Conservation (phyloP, 2,888 invertebrate genomes). For the Pyrrhia umbra region DNA sequence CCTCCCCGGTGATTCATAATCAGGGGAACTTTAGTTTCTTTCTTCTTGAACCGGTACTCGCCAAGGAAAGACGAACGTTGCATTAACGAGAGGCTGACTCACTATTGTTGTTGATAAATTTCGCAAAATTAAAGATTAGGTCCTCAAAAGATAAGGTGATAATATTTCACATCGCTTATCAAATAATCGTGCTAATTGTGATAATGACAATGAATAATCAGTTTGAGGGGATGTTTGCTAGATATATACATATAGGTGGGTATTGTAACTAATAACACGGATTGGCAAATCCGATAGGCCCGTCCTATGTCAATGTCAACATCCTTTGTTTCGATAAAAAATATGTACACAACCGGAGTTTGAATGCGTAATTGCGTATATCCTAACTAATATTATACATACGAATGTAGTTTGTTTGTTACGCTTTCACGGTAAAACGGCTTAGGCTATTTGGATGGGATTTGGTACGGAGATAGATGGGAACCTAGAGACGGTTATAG, state of each 20-base stretch:
- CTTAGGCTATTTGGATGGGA: too few relatives aligned
- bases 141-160: slow-evolving; percentile 21
- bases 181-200: slow-evolving; percentile 44
- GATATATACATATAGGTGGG: not conserved
- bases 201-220: slow-evolving; percentile 20
- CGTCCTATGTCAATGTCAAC: not conserved
- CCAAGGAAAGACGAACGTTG: slow-evolving; percentile 36
- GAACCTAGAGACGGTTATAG: too few relatives aligned
- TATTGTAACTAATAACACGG: not conserved
- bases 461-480: too few relatives aligned
- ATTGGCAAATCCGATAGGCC: not conserved
- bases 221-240: not conserved
- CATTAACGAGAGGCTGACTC: slow-evolving; percentile 41
- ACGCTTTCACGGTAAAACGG: too few relatives aligned
- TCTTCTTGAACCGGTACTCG: slow-evolving; percentile 49
- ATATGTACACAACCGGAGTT: not conserved
- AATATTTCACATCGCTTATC: slow-evolving; percentile 25
- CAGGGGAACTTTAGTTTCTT: slow-evolving; percentile 39
- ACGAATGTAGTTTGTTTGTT: too few relatives aligned
- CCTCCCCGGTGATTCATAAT: slow-evolving; percentile 42
- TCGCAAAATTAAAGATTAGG: slow-evolving; percentile 32
- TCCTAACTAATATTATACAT: too few relatives aligned
- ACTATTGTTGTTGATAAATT: slow-evolving; percentile 43
- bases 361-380: not conserved
- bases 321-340: slow-evolving; percentile 3